Percentiles rank a stretch among this genome's conserved stretches.
Evolutionary conservation across 2,113 vertebrate genomes (phyloP).

Genomic region (Monopterus albus): DNA sequence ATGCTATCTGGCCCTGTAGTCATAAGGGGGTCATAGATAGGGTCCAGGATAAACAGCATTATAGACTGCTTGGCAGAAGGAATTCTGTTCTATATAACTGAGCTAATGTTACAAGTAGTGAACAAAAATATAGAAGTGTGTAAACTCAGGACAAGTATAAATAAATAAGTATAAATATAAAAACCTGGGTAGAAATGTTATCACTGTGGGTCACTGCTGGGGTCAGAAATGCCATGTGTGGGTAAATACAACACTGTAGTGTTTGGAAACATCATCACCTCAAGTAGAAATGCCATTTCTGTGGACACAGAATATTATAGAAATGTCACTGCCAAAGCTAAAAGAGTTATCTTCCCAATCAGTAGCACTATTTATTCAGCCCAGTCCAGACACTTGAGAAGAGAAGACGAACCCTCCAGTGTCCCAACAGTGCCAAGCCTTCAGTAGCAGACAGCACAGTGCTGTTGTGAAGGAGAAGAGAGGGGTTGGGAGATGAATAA

Average conservation of each 20-base stretch:
- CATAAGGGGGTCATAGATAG: too few relatives aligned
- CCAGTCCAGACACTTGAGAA: constrained; percentile 7
- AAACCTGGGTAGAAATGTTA: not conserved
- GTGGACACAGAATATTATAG: constrained; percentile 29
- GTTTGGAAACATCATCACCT: constrained; percentile 21
- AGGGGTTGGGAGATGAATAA: constrained; percentile 41
- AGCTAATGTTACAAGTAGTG: too few relatives aligned
- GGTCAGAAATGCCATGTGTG: constrained; percentile 2
- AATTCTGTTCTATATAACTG: too few relatives aligned
- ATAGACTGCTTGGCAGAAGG: too few relatives aligned
- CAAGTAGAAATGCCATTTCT: constrained; percentile 47
- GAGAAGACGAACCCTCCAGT: not conserved
- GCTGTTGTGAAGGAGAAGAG: constrained; percentile 4
- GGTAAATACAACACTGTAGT: not conserved
- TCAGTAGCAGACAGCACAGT: not conserved
- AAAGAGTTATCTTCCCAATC: constrained; percentile 16
- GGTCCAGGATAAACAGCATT: too few relatives aligned
- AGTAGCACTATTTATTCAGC: constrained; percentile 34
- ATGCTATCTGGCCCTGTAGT: too few relatives aligned
- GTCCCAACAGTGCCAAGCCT: not conserved
- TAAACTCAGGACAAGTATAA: too few relatives aligned
- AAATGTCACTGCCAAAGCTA: constrained; percentile 46
- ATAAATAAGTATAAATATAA: too few relatives aligned
- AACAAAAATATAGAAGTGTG: too few relatives aligned
- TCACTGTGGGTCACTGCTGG: not conserved